These are phyloP conservation scores for Dipodomys stephensi DNA, from an alignment of 2,113 vertebrate species.

Conservation along the genomic window DNA sequence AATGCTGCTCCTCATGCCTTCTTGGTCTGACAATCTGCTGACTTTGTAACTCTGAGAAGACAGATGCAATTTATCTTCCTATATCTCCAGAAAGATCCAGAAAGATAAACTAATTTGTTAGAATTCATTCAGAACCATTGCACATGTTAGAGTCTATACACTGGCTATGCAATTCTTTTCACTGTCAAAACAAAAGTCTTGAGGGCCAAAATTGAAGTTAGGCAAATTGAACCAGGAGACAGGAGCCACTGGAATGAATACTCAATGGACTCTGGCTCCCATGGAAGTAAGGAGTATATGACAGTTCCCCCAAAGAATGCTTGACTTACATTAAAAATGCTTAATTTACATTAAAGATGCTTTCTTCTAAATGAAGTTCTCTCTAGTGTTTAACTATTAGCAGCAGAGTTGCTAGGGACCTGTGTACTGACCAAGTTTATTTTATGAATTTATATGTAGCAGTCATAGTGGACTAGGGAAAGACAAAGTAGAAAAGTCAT, in stretches of 20 bases:
- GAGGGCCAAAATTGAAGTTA: conserved; percentile 21
- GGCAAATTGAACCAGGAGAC: neutral
- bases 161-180: neutral
- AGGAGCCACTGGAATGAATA: neutral
- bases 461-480: neutral
- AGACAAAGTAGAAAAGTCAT: neutral
- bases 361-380: neutral
- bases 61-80: conserved; percentile 39
- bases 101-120: conserved; percentile 35
- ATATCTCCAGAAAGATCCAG: conserved; percentile 18
- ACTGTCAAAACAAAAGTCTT: conserved; percentile 56
- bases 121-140: conserved; percentile 39
- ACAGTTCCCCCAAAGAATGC: too few species aligned
- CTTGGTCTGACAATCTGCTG: neutral
- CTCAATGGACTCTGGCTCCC: neutral
- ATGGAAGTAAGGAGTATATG: too few species aligned
- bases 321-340: neutral
- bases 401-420: neutral
- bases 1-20: neutral
- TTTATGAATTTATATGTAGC: neutral
- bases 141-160: neutral
- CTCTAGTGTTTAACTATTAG: neutral
- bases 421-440: neutral
- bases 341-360: neutral
- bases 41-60: neutral